Evolutionary conservation across 2,797 vertebrate genomes (phyloP).

Genomic region (Hafferia zeledoni): DNA sequence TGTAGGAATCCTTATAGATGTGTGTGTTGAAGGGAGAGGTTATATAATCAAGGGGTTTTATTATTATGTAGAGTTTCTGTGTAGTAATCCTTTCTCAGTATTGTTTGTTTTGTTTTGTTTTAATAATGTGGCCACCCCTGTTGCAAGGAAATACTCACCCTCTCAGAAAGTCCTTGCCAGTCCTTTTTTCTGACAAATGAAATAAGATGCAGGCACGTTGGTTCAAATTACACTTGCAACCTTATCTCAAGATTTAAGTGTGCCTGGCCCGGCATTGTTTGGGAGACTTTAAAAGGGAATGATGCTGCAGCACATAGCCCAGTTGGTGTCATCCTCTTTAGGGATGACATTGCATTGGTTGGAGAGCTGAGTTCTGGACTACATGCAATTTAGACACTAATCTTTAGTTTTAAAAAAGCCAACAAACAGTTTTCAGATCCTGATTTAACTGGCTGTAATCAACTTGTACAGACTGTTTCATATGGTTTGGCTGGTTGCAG

Average conservation of each 20-base stretch:
- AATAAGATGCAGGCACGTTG: background rate
- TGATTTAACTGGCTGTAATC: background rate
- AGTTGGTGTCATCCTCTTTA: background rate
- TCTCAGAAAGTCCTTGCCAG: background rate
- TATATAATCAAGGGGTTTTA: background rate
- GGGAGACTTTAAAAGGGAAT: background rate
- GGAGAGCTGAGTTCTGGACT: background rate
- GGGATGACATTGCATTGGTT: background rate
- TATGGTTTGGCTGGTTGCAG: background rate
- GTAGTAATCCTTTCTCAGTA: background rate
- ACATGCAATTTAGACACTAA: background rate
- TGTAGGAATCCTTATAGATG: background rate
- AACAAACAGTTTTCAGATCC: background rate
- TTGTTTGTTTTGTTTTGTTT: background rate
- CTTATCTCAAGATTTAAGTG: background rate
- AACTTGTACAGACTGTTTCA: background rate
- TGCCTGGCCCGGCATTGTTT: background rate
- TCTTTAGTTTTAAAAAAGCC: background rate
- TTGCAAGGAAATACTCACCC: background rate
- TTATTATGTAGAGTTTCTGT: background rate
- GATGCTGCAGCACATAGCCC: background rate
- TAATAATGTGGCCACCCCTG: rapidly evolving
- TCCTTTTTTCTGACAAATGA: background rate
- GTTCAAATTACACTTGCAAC: background rate
- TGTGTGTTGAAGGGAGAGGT: background rate